phyloP scores from a whole-genome alignment of 2,888 invertebrate genomes.

The Rotaria sp. region DNA sequence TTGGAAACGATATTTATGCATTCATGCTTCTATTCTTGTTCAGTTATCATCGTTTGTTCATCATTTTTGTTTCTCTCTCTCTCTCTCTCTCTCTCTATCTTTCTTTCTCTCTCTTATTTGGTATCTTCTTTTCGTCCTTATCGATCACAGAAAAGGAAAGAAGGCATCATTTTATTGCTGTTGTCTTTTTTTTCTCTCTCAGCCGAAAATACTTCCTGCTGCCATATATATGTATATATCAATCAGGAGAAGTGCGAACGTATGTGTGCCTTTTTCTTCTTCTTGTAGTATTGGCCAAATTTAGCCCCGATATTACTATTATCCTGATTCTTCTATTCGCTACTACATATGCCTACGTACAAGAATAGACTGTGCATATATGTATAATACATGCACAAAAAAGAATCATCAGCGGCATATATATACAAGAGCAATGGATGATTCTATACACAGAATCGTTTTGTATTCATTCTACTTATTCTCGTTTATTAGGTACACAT shows the following conservation, averaged over 20 bases:
- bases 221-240: background rate
- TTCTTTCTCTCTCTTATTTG: background rate
- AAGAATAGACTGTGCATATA: background rate
- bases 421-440: background rate
- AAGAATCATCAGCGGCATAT: background rate
- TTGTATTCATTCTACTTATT: background rate
- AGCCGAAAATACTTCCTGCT: conserved; percentile 29
- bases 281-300: background rate
- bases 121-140: conserved; percentile 19
- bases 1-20: background rate
- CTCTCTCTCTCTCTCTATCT: conserved; percentile 27
- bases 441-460: background rate
- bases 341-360: background rate
- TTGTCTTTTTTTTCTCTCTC: conserved; percentile 38
- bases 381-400: background rate
- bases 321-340: conserved; percentile 10
- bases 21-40: background rate
- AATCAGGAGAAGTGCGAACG: background rate
- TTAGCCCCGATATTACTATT: background rate
- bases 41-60: conserved; percentile 12
- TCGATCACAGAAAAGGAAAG: conserved; percentile 27
- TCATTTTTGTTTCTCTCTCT: background rate
- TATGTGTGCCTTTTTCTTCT: background rate
- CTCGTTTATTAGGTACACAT: background rate
- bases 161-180: conserved; percentile 41